Evolutionary conservation across 2,888 invertebrate species (phyloP), one percentile per base, ranked within the genome.

Genomic region (Eristalis intricaria): DNA sequence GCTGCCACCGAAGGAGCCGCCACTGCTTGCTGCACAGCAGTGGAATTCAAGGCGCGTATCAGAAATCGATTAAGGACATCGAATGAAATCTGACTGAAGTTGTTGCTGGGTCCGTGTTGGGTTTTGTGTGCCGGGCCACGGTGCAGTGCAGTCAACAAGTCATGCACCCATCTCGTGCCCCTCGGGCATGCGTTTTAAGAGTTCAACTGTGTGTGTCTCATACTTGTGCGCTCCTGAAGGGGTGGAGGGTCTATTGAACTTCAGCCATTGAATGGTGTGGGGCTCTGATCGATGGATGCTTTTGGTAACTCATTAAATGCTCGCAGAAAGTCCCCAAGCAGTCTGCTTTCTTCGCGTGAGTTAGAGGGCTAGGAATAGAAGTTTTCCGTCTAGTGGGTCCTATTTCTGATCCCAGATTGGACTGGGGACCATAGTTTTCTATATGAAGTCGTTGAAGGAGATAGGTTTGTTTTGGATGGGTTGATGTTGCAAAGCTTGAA

Each of bases 11-110:
- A 26, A 26, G 26, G 26, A 26, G 26, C 26, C 26, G 26, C 26
- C 83, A 71, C 58, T 19, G 19, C 19, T 19, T 5, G 19, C 19
- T 19, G 50, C 63, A 50, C 65, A 35, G 32, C 60, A 61, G 35
- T 10, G 64, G 66, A 80, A 40, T 56, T 66, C n/a, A 22, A 38
- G 43, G 71, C 43, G 66, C 75, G 71, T 71, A 71, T 66, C 58
- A 76, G 76, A 81, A 81, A 81, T 81, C 81, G 81, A 81, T 81
- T 61, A 69, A 61, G 68, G 29, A 69, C 50, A 70, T 70, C 35
- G 70, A 71, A 64, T 56, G 56, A 15, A 70, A 70, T 56, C 63
- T 74, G 43, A 50, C 63, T 74, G 43, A 50, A 64, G 61, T 19
- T 8, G 38, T 38, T 38, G 13, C 13, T 10, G 38, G 19, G 50